Evolutionary conservation across 2,113 vertebrate species (phyloP), one percentile per base, ranked within the genome.

Genomic region (Pitta sordida): DNA sequence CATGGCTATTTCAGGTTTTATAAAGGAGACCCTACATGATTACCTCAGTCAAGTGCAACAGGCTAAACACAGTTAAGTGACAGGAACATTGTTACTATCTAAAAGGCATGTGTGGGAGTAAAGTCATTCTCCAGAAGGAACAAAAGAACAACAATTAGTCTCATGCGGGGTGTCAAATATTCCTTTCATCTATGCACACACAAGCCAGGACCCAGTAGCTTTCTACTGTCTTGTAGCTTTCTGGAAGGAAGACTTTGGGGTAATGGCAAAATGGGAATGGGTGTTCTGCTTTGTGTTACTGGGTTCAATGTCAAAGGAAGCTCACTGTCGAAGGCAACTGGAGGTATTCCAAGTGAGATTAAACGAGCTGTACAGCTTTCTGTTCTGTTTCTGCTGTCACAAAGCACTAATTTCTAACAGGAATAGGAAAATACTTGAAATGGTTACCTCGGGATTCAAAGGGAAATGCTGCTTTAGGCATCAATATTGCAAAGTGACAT

Each of bases 151-250:
- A 7, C 39, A 56, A 9, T 78, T 68, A 67, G 24, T 49, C 48
- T 74, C 23, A 17, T 62, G 48, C 26, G 36, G 29, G 15, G 16
- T 92, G 78, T 56, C 59, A 88, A 75, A 86, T 92, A 75, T 53
- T 88, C 65, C 53, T 92, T 88, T 93, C 65, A 65, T 82, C 83
- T 95, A 56, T 92, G 89, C 94, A 96, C 77, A 79, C 58, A 75
- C 44, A 77, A 88, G 34, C 46, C 49, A 82, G 70, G 73, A 84
- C 32, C 27, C 58, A 69, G 49, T 92, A 68, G 80, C 73, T 88
- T 92, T 63, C 43, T 82, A 37, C 48, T 71, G 0, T 24, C 23
- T 82, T 84, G 65, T 71, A 73, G 80, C 74, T 93, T 86, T 88
- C 53, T 32, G 22, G 55, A 34, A 76, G 51, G 60, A 56, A 87